Evolutionary conservation across 2,113 vertebrate genomes (phyloP), one percentile per base, ranked within the genome.

Genomic region (Pluvianellus socialis): DNA sequence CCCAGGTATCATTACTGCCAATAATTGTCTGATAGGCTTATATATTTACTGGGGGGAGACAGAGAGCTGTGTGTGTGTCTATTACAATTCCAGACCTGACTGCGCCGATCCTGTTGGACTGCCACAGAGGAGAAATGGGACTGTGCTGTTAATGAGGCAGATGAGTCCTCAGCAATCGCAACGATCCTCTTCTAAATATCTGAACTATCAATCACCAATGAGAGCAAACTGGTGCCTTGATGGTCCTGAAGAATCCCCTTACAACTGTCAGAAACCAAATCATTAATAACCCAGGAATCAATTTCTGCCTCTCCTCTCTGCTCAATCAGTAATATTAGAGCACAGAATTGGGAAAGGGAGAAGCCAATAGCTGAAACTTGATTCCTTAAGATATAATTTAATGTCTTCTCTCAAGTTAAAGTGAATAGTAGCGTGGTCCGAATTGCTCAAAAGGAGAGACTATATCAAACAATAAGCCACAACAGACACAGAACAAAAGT

Each of bases 281-380:
- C 70, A 94, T 94, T 94, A 91, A 91, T 95, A 96, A 95, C 17
- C 65, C 18, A 52, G 27, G 81, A 93, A 95, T 94, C 79, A 96
- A 79, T 97, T 95, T 68, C 90, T 97, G 79, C 62, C 92, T 65
- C 65, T 88, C 49, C 55, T 66, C 30, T 94, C 8, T 21, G 94
- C 61, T 88, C 77, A 91, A 45, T 79, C 87, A 85, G 94, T 62
- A 71, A 14, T 40, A 92, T 49, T 40, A 72, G 2, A 73, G 87
- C 27, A 50, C 22, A 90, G 66, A 93, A 93, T 0, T 21, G 55
- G 28, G 71, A 70, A 93, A 91, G 42, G 16, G 49, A 85, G 63
- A 82, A 80, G 58, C 27, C 55, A 90, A 66, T 3, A 88, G 53
- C 27, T 70, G 62, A 93, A 45, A 38, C 42, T 68, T 56, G 45